Evolutionary conservation across 2,888 invertebrate genomes (phyloP).

Genomic region (Gari tellinella): DNA sequence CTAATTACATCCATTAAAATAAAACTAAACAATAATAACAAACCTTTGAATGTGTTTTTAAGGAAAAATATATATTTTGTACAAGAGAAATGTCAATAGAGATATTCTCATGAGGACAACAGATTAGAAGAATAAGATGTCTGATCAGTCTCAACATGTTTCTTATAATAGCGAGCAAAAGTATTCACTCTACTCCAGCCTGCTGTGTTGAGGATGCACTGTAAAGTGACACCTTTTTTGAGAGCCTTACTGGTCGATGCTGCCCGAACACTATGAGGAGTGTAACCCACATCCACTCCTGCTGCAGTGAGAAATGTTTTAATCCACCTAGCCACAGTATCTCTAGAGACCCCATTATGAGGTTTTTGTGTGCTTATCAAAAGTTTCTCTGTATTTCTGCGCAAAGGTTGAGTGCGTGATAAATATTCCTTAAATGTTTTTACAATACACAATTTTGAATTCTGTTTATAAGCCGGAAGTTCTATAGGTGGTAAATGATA

Average conservation of each 20-base stretch:
- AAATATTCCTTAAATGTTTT: conserved; percentile 4
- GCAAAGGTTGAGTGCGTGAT: not conserved
- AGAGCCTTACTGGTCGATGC: not conserved
- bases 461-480: too few species aligned
- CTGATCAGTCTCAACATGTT: not conserved
- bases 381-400: not conserved
- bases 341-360: not conserved
- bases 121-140: too few species aligned
- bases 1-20: too few species aligned
- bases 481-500: too few species aligned
- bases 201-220: not conserved
- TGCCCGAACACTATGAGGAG: not conserved
- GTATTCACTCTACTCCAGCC: too few species aligned
- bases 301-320: too few species aligned
- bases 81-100: too few species aligned
- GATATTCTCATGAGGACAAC: too few species aligned
- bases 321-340: not conserved
- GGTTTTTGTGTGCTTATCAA: conserved; percentile 1
- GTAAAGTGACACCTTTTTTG: not conserved
- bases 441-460: conserved; percentile 1
- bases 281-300: not conserved
- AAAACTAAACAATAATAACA: too few species aligned
- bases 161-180: not conserved
- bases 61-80: too few species aligned
- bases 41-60: too few species aligned